phyloP scores from a whole-genome alignment of 2,113 vertebrate species.

The Amphiprion percula region DNA sequence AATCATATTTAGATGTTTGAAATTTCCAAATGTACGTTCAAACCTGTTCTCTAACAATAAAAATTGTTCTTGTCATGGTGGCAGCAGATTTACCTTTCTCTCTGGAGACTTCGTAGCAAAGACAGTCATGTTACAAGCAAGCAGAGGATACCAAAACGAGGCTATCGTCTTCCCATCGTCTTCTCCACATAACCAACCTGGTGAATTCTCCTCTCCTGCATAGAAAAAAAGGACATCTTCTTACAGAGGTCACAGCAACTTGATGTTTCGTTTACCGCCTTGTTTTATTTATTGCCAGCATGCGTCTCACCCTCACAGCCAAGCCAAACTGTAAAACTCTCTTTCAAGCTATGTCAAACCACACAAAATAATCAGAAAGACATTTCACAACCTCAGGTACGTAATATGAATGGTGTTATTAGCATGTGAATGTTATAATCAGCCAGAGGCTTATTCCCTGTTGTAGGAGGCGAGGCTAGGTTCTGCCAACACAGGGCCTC shows the following conservation, averaged over 20 bases:
- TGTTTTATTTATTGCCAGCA: constrained; percentile 23
- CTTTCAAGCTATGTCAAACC: constrained; percentile 42
- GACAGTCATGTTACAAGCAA: constrained; percentile 89
- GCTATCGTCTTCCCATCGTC: constrained; percentile 90
- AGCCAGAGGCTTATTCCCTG: constrained; percentile 57
- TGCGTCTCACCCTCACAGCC: constrained; percentile 1
- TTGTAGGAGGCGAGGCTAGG: constrained; percentile 44
- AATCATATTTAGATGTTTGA: no score
- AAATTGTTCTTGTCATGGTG: neutral
- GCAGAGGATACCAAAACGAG: constrained; percentile 90
- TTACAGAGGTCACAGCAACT: neutral
- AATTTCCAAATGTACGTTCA: no score
- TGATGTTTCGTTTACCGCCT: neutral
- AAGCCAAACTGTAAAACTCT: constrained; percentile 17
- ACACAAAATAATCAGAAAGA: constrained; percentile 40
- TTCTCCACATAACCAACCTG: constrained; percentile 92
- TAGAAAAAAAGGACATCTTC: neutral
- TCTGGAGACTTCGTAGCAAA: constrained; percentile 89
- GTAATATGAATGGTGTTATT: constrained; percentile 56
- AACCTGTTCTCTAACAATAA: no score
- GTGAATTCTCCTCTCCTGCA: constrained; percentile 94
- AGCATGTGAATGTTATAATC: constrained; percentile 64
- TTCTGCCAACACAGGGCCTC: constrained; percentile 54
- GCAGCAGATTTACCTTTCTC: constrained; percentile 72
- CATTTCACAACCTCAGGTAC: constrained; percentile 29